Percentiles rank a stretch among this genome's conserved stretches.
Conservation (phyloP, 2,888 invertebrate genomes). For the Acrobasis suavella region DNA sequence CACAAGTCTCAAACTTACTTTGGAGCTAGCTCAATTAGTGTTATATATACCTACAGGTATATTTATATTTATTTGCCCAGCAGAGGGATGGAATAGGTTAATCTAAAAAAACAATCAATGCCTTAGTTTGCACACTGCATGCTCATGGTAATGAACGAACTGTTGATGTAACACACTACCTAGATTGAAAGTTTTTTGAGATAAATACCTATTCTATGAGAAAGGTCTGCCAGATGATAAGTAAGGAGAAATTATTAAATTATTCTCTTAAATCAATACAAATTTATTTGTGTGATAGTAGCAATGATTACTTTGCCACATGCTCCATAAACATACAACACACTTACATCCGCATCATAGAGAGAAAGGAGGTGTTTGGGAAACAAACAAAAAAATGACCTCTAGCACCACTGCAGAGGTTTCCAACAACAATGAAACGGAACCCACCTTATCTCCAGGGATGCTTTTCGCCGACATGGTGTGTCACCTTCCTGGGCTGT, state of each 20-base stretch:
- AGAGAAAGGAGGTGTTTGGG: slow-evolving; percentile 69
- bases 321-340: slow-evolving; percentile 31
- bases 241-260: neutral
- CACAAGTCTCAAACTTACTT: too few relatives aligned
- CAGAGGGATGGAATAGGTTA: too few relatives aligned
- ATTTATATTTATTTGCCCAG: too few relatives aligned
- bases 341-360: slow-evolving; percentile 36
- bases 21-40: too few relatives aligned
- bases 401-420: slow-evolving; percentile 43
- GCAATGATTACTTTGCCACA: neutral
- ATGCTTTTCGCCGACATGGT: slow-evolving; percentile 90
- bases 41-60: too few relatives aligned
- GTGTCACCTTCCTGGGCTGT: slow-evolving; percentile 69
- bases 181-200: too few relatives aligned
- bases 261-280: neutral
- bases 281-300: neutral
- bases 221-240: too few relatives aligned
- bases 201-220: too few relatives aligned
- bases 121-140: too few relatives aligned
- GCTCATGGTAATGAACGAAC: too few relatives aligned
- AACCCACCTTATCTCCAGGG: slow-evolving; percentile 91
- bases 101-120: too few relatives aligned
- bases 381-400: slow-evolving; percentile 71
- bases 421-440: slow-evolving; percentile 38
- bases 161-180: too few relatives aligned